Percentiles rank a stretch among this genome's conserved stretches.
These are phyloP conservation scores for Sterna hirundo DNA, from an alignment of 2,113 vertebrate genomes.

Conservation along the genomic window DNA sequence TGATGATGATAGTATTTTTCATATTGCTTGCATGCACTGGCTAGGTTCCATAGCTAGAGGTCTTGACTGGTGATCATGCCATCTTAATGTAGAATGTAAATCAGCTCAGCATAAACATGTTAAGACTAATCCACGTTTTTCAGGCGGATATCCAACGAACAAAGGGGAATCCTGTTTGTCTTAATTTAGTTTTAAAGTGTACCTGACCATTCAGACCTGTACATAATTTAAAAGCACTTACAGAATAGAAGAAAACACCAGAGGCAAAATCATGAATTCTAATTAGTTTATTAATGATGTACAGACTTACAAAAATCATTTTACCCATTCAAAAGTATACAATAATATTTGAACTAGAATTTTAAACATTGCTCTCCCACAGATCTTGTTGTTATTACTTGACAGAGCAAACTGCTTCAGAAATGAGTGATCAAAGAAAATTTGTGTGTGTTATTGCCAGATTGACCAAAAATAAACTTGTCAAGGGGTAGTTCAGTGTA, in stretches of 20 bases:
- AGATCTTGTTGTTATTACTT: background rate
- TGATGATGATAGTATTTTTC: background rate
- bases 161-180: background rate
- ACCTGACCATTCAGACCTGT: background rate
- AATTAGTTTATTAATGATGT: background rate
- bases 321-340: background rate
- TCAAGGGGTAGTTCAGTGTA: background rate
- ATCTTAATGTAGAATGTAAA: background rate
- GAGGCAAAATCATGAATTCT: background rate
- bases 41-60: background rate
- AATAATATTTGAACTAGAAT: background rate
- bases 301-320: background rate
- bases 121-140: background rate
- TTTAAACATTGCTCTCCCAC: fast-evolving
- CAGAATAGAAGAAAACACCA: background rate
- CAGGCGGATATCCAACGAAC: background rate
- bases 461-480: background rate
- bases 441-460: background rate
- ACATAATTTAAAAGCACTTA: background rate
- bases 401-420: background rate
- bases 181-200: background rate
- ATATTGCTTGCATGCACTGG: background rate
- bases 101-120: background rate
- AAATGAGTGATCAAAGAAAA: background rate
- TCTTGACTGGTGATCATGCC: background rate